Evolutionary conservation across 2,113 vertebrate species (phyloP).

Genomic region (human): DNA sequence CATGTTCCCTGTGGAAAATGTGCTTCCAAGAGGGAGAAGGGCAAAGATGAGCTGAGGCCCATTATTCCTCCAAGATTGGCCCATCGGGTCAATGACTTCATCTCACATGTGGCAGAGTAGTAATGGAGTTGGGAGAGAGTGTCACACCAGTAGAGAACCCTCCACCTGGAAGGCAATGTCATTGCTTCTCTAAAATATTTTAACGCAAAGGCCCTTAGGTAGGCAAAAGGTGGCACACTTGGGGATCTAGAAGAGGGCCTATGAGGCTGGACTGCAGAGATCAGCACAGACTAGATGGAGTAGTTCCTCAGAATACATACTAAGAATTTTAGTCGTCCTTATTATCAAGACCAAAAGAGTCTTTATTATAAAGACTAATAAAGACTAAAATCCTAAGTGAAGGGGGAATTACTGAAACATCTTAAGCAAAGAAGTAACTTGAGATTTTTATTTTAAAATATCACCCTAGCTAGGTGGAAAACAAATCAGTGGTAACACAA

Average conservation of each 20-base stretch:
- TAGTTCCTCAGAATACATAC: neutral
- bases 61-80: neutral
- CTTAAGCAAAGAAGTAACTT: neutral
- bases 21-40: neutral
- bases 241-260: neutral
- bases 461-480: neutral
- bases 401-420: neutral
- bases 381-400: neutral
- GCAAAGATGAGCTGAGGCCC: neutral
- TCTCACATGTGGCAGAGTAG: neutral
- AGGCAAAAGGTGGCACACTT: neutral
- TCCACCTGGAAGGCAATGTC: neutral
- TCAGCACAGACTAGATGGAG: neutral
- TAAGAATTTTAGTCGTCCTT: neutral
- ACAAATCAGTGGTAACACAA: neutral
- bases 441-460: conserved; percentile 29
- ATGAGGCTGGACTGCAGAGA: neutral
- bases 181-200: neutral
- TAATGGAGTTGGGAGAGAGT: neutral
- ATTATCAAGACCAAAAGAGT: neutral
- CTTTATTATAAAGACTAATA: conserved; percentile 8
- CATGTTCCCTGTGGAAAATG: neutral
- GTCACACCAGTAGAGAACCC: neutral
- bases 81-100: neutral
- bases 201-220: neutral